These are phyloP conservation scores for Amiota mariae DNA, from an alignment of 2,888 invertebrate genomes.

Conservation along the genomic window DNA sequence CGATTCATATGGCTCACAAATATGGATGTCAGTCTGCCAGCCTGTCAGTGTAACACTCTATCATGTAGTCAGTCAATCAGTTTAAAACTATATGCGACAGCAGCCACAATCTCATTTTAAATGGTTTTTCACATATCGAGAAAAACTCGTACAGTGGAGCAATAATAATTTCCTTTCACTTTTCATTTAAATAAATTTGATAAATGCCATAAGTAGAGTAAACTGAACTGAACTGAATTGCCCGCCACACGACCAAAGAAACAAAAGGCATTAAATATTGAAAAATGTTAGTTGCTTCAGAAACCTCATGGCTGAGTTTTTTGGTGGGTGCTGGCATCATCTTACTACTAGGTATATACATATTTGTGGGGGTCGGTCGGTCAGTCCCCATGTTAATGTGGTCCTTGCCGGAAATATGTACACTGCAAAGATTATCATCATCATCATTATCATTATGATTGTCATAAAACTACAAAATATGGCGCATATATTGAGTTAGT, in stretches of 20 bases:
- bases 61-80: neutral
- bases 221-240: too few species aligned
- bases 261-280: constrained; percentile 12
- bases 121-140: neutral
- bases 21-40: neutral
- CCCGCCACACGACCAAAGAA: neutral
- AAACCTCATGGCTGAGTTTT: neutral
- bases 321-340: constrained; percentile 17
- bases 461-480: neutral
- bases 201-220: constrained; percentile 35
- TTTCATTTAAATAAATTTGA: constrained; percentile 48
- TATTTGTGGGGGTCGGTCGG: constrained; percentile 5
- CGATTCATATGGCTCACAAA: too few species aligned
- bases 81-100: neutral
- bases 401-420: constrained; percentile 35
- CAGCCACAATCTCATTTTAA: neutral
- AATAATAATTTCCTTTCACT: constrained; percentile 49
- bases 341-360: neutral
- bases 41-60: neutral
- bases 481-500: constrained; percentile 18
- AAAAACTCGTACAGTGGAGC: neutral
- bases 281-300: too few species aligned
- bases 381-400: constrained; percentile 30
- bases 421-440: too few species aligned
- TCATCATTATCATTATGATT: too few species aligned